Evolutionary conservation across 2,797 vertebrate species (phyloP).

Genomic region (Sebastes miniatus): DNA sequence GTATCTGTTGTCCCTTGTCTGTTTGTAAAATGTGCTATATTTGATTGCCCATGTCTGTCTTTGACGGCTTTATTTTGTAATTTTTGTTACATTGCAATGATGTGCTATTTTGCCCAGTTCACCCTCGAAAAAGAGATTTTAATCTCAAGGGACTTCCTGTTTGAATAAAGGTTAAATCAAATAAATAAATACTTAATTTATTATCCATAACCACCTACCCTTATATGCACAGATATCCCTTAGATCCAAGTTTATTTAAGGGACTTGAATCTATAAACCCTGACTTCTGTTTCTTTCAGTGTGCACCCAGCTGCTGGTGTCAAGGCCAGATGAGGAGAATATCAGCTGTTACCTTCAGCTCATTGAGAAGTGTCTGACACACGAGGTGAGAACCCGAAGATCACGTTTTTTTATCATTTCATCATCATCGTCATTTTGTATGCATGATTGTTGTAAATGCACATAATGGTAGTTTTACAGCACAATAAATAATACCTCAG

Average conservation of each 20-base stretch:
- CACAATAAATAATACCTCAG: background rate
- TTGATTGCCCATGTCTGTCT: no score
- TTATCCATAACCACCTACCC: background rate
- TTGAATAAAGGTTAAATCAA: no score
- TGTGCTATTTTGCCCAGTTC: no score
- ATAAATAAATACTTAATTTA: background rate
- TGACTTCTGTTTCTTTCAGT: slow-evolving; percentile 73
- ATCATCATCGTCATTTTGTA: background rate
- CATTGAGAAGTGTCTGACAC: slow-evolving; percentile 94
- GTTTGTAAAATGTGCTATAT: no score
- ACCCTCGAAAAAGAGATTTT: no score
- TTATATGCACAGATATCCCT: background rate
- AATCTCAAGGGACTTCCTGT: no score
- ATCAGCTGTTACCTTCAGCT: slow-evolving; percentile 97
- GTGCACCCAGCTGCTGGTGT: slow-evolving; percentile 95
- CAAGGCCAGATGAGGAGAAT: slow-evolving; percentile 95
- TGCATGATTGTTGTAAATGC: background rate
- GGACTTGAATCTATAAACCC: background rate
- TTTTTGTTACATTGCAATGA: no score
- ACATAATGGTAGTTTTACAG: background rate
- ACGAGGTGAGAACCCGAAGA: slow-evolving; percentile 83
- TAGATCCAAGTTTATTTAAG: background rate
- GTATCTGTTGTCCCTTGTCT: no score
- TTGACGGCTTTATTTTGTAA: no score
- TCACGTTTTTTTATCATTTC: background rate